A percentile compares a stretch with the other conserved stretches of the same genome.
Evolutionary conservation across 2,888 invertebrate genomes (phyloP).

Genomic region (Desoria tigrina): DNA sequence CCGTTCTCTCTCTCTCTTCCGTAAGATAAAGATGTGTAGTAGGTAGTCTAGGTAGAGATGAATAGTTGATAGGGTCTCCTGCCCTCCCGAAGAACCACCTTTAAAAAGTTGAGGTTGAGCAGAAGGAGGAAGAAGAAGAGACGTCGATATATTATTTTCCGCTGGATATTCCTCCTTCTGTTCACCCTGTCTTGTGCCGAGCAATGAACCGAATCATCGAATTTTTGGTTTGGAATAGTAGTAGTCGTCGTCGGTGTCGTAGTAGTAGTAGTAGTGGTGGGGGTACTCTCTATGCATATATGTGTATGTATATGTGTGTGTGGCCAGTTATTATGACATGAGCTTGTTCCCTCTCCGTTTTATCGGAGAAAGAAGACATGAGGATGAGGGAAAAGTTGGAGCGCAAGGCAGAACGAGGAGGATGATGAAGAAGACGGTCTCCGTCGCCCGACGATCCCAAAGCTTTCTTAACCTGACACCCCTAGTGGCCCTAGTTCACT

Average conservation of each 20-base stretch:
- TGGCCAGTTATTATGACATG: conserved; percentile 16
- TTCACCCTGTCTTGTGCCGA: conserved; percentile 1
- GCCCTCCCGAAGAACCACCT: too few species aligned
- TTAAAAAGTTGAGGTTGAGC: conserved; percentile 10
- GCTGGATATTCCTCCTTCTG: not conserved
- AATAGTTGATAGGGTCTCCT: too few species aligned
- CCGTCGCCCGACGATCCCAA: conserved; percentile 3
- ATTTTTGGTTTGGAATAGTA: conserved; percentile 9
- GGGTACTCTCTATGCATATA: too few species aligned
- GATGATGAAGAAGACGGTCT: conserved; percentile 1
- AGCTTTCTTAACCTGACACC: conserved; percentile 8
- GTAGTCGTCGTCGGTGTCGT: too few species aligned
- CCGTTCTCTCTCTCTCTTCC: not conserved
- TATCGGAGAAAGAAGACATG: not conserved
- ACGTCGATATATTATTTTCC: not conserved
- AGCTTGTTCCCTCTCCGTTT: not conserved
- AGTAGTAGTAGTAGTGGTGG: too few species aligned
- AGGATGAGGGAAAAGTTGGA: not conserved
- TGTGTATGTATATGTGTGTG: conserved; percentile 3
- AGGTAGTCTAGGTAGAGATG: too few species aligned
- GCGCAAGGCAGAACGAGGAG: not conserved
- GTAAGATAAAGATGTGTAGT: too few species aligned
- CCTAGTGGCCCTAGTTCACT: conserved; percentile 9
- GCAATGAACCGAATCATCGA: conserved; percentile 20
- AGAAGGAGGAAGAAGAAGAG: conserved; percentile 7